A percentile compares a stretch with the other conserved stretches of the same genome.
phyloP scores from a whole-genome alignment of 2,113 vertebrate genomes.

The Periophthalmus modestus region DNA sequence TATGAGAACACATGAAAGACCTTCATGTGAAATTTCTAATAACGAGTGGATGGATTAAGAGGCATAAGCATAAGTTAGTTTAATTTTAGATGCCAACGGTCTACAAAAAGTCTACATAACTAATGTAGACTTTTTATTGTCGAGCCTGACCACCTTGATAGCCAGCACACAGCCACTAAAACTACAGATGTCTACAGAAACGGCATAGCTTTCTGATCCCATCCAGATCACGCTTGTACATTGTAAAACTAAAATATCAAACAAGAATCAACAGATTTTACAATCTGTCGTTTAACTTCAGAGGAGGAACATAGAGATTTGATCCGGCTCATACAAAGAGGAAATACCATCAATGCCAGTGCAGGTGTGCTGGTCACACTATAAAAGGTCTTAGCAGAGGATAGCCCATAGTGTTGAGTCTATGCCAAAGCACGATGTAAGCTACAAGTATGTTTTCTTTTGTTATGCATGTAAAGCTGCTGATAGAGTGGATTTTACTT shows the following conservation, averaged over 20 bases:
- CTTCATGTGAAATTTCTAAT: slow-evolving; percentile 18
- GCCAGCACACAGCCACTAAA: slow-evolving; percentile 29
- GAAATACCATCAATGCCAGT: slow-evolving; percentile 43
- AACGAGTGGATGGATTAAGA: slow-evolving; percentile 14
- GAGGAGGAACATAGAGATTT: slow-evolving; percentile 37
- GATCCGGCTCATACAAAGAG: slow-evolving; percentile 35
- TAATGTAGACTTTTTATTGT: slow-evolving; percentile 17
- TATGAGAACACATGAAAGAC: slow-evolving; percentile 6
- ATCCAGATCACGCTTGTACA: slow-evolving; percentile 21
- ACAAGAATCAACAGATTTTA: slow-evolving; percentile 31
- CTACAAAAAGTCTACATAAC: too few species aligned
- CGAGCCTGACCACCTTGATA: slow-evolving; percentile 15
- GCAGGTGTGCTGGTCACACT: slow-evolving; percentile 36
- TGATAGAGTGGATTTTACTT: not conserved
- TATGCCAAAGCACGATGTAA: not conserved
- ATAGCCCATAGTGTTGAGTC: not conserved
- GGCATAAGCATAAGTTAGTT: slow-evolving; percentile 30
- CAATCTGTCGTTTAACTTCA: slow-evolving; percentile 28
- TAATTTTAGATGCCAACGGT: slow-evolving; percentile 16
- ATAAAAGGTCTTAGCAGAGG: slow-evolving; percentile 13
- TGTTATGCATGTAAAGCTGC: not conserved
- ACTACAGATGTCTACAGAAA: slow-evolving; percentile 31
- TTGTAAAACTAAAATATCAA: slow-evolving; percentile 57
- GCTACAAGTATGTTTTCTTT: not conserved
- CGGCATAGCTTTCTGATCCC: slow-evolving; percentile 25